Conservation (phyloP, 2,797 vertebrate species). For the Anas flavirostris region DNA sequence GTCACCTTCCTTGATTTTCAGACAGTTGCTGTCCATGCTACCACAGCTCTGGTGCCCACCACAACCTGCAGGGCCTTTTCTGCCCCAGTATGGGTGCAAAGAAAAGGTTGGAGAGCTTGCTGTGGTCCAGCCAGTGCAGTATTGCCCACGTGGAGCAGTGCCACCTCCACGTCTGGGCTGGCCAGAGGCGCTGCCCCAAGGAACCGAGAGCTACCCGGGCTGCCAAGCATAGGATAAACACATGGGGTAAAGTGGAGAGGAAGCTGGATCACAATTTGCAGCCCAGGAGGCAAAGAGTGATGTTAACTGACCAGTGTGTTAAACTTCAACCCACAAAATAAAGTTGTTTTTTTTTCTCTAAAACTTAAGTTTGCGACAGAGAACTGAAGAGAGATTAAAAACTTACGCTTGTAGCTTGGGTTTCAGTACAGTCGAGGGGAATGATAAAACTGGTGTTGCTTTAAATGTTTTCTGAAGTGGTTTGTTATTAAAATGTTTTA, state of each 20-base stretch:
- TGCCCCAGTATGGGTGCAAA: fast-evolving
- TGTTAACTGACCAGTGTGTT: background rate
- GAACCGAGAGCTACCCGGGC: background rate
- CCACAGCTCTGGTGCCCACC: background rate
- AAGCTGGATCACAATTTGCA: background rate
- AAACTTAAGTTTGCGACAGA: background rate
- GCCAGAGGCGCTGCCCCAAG: background rate
- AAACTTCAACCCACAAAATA: background rate
- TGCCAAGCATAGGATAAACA: background rate
- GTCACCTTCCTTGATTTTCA: background rate
- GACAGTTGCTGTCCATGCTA: background rate
- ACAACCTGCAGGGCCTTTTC: background rate
- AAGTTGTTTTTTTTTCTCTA: background rate
- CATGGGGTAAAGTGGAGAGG: background rate
- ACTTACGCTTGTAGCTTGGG: background rate
- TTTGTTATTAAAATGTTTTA: background rate
- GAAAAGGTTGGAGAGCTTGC: background rate
- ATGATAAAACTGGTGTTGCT: background rate
- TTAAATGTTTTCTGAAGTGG: background rate
- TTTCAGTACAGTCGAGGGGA: background rate
- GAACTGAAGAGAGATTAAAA: background rate
- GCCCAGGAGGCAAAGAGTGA: background rate
- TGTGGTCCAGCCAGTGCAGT: fast-evolving
- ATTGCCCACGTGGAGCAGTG: fast-evolving
- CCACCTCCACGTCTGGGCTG: background rate